Evolutionary conservation across 1,140 invertebrate genomes (phyloP), one percentile per base, ranked within the genome.

Genomic region (Papilio aristodemus): DNA sequence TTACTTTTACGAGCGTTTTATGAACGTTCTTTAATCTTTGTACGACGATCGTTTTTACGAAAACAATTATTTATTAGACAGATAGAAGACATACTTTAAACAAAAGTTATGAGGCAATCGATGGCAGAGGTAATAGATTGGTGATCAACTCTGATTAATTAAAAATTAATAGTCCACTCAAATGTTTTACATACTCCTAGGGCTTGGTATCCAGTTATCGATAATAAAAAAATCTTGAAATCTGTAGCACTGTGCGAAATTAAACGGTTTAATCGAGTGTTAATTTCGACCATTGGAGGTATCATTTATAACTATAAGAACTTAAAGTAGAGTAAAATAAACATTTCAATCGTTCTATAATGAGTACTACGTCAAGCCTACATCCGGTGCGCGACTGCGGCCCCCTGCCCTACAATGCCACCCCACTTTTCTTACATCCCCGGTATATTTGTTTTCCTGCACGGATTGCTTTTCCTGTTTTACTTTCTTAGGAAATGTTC

Each of bases 391-490:
- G 39, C 63, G 39, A 32, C 39, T 50, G 39, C 22, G 11, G 41
- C 25, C 60, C 62, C 62, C 39, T 41, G 62, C 22, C 63, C 63
- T 43, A 64, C 43, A 50, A 19, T 32, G 10, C 13, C 39, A 46
- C 63, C 63, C 17, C 41, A 36, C 25, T 46, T 64, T 64, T 66
- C 41, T 36, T 19, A 50, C 38, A 43, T 36, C n/a, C 11, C 38
- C 22, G 38, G 43, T 43, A 43, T 63, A 63, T 50, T 66, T 66
- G 41, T 41, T 66, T 25, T 39, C 27, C 62, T 22, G 14, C 62
- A 5, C 62, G 41, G 63, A 66, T 66, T 66, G 63, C 63, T 43
- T 66, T 66, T 66, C 63, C 63, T 66, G 41, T 19, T 66, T 36
- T 66, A 66, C 36, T 66, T 66, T 50, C 38, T 41, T 43, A 41